These are phyloP conservation scores for Oriolus oriolus DNA, from an alignment of 2,113 vertebrate species.

Conservation along the genomic window DNA sequence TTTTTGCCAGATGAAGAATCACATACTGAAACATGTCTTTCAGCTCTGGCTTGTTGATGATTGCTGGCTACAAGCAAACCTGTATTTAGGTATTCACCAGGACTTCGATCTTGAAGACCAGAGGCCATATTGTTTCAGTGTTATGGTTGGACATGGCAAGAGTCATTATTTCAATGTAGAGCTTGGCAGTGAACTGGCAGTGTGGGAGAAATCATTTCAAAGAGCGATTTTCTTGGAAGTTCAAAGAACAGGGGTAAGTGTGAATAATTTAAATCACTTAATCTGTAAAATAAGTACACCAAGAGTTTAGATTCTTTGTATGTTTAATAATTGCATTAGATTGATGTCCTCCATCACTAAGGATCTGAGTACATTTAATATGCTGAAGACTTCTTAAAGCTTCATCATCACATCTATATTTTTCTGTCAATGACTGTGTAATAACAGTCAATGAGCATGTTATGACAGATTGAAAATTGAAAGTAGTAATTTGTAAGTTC, in stretches of 20 bases:
- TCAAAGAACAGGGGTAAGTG: slow-evolving; percentile 86
- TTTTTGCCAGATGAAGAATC: slow-evolving; percentile 27
- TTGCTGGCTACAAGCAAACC: slow-evolving; percentile 86
- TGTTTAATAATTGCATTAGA: background rate
- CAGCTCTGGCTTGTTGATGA: slow-evolving; percentile 89
- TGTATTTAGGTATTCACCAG: slow-evolving; percentile 82
- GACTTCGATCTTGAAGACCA: slow-evolving; percentile 81
- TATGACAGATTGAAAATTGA: background rate
- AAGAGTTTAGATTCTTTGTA: background rate
- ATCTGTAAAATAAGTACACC: background rate
- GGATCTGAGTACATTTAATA: background rate
- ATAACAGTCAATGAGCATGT: background rate
- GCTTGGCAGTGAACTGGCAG: slow-evolving; percentile 81
- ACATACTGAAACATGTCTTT: slow-evolving; percentile 49
- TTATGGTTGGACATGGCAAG: slow-evolving; percentile 83
- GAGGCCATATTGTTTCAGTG: slow-evolving; percentile 85
- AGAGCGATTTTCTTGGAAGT: slow-evolving; percentile 90
- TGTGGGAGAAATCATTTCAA: slow-evolving; percentile 92
- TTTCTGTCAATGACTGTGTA: background rate
- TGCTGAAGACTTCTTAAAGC: background rate
- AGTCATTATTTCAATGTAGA: slow-evolving; percentile 87
- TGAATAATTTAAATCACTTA: background rate
- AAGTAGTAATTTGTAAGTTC: background rate
- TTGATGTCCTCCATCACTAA: background rate
- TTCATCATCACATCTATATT: background rate